Conservation (phyloP, 2,888 invertebrate genomes). For the Hermodice carunculata region DNA sequence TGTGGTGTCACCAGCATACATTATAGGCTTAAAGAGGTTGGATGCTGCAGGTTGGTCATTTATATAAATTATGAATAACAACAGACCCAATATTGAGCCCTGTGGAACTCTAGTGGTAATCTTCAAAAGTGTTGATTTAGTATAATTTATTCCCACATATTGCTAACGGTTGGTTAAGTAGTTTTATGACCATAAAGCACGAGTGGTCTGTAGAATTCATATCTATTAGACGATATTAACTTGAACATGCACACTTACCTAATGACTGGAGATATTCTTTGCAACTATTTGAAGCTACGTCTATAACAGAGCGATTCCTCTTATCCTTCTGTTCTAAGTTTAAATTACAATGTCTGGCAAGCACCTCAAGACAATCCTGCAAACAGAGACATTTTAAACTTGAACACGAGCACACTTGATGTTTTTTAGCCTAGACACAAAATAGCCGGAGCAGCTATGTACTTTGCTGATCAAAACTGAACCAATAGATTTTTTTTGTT, state of each 20-base stretch:
- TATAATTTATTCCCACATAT: no score
- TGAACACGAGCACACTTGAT: neutral
- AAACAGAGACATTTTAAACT: slow-evolving; percentile 11
- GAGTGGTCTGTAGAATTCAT: no score
- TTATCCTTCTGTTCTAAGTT: slow-evolving; percentile 53
- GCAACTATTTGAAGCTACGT: slow-evolving; percentile 53
- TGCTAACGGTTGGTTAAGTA: neutral
- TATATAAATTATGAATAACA: no score
- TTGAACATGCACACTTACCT: neutral
- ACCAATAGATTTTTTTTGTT: no score
- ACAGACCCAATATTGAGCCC: no score
- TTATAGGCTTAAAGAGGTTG: no score
- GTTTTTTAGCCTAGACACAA: no score
- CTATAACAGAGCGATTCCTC: slow-evolving; percentile 51
- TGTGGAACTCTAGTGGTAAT: no score
- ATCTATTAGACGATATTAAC: no score
- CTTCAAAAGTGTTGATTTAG: neutral
- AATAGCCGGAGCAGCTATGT: neutral
- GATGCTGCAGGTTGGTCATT: neutral
- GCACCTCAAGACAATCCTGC: slow-evolving; percentile 58
- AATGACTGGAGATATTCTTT: slow-evolving; percentile 21
- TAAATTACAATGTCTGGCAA: slow-evolving; percentile 49
- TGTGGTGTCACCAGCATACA: no score
- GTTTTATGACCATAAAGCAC: neutral
- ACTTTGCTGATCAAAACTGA: no score